Evolutionary conservation across 2,797 vertebrate genomes (phyloP).

Genomic region (Lophotriccus pileatus): DNA sequence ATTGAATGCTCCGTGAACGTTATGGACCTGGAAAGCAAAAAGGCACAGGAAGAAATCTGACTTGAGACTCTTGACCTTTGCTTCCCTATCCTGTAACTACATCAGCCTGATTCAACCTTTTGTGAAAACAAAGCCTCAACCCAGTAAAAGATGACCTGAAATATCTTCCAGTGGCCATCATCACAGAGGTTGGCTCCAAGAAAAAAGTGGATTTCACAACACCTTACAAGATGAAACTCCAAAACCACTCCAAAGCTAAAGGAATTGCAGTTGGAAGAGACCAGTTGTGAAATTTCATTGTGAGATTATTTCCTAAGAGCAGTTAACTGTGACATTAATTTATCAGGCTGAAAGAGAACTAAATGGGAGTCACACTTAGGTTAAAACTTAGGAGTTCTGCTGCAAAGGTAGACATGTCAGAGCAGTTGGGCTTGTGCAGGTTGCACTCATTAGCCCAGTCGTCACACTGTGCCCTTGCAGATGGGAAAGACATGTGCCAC

Average conservation of each 20-base stretch:
- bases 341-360: background rate
- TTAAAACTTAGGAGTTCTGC: background rate
- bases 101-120: background rate
- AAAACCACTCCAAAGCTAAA: slow-evolving; percentile 53
- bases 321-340: slow-evolving; percentile 11
- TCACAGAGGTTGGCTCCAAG: background rate
- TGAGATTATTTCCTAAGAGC: slow-evolving; percentile 18
- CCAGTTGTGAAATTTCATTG: slow-evolving; percentile 2
- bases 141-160: background rate
- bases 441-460: background rate
- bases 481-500: background rate
- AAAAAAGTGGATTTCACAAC: slow-evolving; percentile 44
- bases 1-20: slow-evolving; percentile 94
- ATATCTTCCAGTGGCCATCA: slow-evolving; percentile 25
- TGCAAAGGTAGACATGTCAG: background rate
- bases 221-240: background rate
- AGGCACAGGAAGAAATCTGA: background rate
- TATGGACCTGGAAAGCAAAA: slow-evolving; percentile 83
- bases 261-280: slow-evolving; percentile 23
- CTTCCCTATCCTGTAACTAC: background rate
- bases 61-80: background rate
- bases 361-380: background rate
- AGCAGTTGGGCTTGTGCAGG: background rate
- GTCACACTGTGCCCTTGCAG: background rate
- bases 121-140: background rate